A percentile compares a stretch with the other conserved stretches of the same genome.
Conservation (phyloP, 1,140 invertebrate species). For the Drosophila ercepeae region DNA sequence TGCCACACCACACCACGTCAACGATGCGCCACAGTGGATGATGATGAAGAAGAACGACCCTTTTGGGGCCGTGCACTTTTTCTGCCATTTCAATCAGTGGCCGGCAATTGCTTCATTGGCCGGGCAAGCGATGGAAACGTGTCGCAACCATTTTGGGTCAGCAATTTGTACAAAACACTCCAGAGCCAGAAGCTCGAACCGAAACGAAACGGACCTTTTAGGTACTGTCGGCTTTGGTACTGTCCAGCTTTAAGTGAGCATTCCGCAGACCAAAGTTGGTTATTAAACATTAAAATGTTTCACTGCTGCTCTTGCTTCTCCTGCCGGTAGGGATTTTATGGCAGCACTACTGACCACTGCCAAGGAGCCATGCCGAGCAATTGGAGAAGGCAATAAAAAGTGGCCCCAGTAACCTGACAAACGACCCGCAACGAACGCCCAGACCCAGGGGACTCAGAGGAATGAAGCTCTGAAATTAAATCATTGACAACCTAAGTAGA, state of each 20-base stretch:
- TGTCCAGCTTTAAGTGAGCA: conserved; percentile 40
- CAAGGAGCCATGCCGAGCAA: conserved; percentile 19
- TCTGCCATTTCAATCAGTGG: conserved; percentile 55
- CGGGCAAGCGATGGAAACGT: conserved; percentile 50
- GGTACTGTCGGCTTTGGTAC: neutral
- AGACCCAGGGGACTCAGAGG: neutral
- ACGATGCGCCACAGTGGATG: neutral
- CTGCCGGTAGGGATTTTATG: conserved; percentile 4
- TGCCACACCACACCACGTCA: too few relatives aligned
- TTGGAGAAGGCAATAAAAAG: conserved; percentile 41
- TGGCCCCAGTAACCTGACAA: conserved; percentile 27
- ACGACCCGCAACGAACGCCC: conserved; percentile 10
- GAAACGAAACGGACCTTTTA: conserved; percentile 34
- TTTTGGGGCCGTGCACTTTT: conserved; percentile 53
- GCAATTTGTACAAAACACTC: conserved; percentile 64
- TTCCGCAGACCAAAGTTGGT: conserved; percentile 63
- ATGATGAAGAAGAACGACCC: conserved; percentile 37
- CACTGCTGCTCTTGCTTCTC: too few relatives aligned
- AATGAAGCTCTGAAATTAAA: conserved; percentile 34
- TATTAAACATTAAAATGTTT: conserved; percentile 59
- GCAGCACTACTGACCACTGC: conserved; percentile 7
- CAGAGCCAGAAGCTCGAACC: neutral
- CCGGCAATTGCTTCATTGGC: conserved; percentile 62
- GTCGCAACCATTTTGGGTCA: conserved; percentile 59
- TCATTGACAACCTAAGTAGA: conserved; percentile 38